Evolutionary conservation across 2,888 invertebrate genomes (phyloP).

Genomic region (Tipula lateralis): DNA sequence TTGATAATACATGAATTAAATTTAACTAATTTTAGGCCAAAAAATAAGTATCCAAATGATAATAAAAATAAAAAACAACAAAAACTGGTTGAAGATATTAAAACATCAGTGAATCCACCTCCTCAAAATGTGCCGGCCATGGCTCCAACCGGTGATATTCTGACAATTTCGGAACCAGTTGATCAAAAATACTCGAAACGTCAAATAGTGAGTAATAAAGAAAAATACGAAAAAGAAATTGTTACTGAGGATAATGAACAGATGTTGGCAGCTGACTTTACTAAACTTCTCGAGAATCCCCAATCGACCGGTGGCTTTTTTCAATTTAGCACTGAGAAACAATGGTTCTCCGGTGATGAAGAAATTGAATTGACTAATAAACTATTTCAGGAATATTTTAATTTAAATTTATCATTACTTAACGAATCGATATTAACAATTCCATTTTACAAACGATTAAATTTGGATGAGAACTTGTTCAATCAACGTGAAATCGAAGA

Average conservation of each 20-base stretch:
- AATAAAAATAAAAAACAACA: neutral
- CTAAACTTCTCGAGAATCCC: conserved; percentile 45
- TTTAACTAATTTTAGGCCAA: neutral
- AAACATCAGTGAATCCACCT: neutral
- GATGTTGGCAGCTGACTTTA: conserved; percentile 46
- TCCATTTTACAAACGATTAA: conserved; percentile 50
- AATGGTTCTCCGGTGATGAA: conserved; percentile 41
- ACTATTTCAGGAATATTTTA: conserved; percentile 45
- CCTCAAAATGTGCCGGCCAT: neutral
- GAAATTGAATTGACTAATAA: conserved; percentile 36
- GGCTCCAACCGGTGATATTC: neutral
- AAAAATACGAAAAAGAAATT: conserved; percentile 5
- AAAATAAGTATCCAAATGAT: neutral
- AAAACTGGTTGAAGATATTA: neutral
- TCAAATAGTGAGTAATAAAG: neutral
- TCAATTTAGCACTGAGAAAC: conserved; percentile 49
- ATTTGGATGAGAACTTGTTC: conserved; percentile 46
- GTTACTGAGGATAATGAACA: conserved; percentile 40
- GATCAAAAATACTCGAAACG: conserved; percentile 26
- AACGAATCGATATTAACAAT: conserved; percentile 49
- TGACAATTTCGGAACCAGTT: neutral
- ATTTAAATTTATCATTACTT: conserved; percentile 47
- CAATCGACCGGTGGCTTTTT: conserved; percentile 46
- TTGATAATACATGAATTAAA: neutral
- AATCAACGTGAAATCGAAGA: conserved; percentile 43